phyloP scores from a whole-genome alignment of 2,797 vertebrate genomes.

The Hemitrygon akajei region DNA sequence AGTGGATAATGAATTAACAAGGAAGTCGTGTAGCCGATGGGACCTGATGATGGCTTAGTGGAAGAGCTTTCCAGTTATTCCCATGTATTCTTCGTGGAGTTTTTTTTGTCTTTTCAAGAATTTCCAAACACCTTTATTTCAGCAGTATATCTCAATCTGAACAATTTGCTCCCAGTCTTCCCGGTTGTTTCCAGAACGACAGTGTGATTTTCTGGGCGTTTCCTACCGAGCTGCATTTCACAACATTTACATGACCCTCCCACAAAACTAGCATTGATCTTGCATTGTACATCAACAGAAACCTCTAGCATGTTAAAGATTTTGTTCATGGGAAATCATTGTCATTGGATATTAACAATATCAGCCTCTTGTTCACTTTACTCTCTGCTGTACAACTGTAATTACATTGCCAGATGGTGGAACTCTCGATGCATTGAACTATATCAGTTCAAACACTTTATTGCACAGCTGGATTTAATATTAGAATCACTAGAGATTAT shows the following conservation, averaged over 20 bases:
- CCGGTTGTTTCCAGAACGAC: no score
- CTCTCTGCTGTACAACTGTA: neutral
- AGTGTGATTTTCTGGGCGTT: no score
- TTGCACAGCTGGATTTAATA: slow-evolving; percentile 2
- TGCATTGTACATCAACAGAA: neutral
- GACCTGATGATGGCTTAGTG: neutral
- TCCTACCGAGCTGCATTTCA: no score
- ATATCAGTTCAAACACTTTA: neutral
- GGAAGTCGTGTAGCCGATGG: neutral
- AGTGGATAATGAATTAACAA: neutral
- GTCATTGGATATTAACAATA: neutral
- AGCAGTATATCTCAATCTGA: neutral
- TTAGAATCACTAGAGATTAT: neutral
- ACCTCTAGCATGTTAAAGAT: neutral
- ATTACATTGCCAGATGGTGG: neutral
- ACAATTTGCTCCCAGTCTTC: no score
- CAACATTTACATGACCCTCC: no score
- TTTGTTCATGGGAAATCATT: neutral
- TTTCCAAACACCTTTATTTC: neutral
- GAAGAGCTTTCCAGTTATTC: neutral
- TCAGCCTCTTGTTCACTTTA: neutral
- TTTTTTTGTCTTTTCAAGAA: neutral
- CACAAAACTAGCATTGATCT: neutral
- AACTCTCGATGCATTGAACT: neutral
- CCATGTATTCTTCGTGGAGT: neutral